A percentile compares a stretch with the other conserved stretches of the same genome.
phyloP scores from a whole-genome alignment of 2,888 invertebrate species.

The Cephus spinipes region DNA sequence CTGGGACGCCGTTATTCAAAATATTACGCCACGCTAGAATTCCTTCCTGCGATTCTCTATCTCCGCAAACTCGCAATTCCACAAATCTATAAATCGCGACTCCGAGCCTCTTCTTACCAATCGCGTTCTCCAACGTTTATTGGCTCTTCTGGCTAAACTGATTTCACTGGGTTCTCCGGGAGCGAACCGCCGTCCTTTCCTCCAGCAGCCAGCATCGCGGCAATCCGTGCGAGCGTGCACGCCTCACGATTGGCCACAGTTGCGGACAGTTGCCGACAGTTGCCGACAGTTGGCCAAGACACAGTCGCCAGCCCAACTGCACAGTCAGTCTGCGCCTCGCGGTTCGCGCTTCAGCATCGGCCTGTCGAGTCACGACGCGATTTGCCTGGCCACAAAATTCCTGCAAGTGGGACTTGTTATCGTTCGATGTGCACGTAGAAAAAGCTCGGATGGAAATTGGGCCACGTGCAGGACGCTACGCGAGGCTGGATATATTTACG shows the following conservation, averaged over 20 bases:
- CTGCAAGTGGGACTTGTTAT: no score
- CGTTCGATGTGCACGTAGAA: no score
- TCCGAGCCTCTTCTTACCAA: no score
- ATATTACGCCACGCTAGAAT: constrained; percentile 41
- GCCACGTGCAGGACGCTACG: no score
- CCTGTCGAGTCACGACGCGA: constrained; percentile 26
- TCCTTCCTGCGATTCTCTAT: constrained; percentile 33
- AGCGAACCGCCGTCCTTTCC: constrained; percentile 4
- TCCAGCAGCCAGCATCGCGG: constrained; percentile 20
- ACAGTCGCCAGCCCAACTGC: constrained; percentile 31
- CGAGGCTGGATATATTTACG: no score
- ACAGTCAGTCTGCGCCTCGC: constrained; percentile 17
- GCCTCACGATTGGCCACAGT: background rate
- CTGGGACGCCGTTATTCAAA: constrained; percentile 43
- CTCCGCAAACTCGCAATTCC: background rate
- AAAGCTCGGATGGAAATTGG: no score
- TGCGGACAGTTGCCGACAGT: background rate
- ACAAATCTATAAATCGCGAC: no score
- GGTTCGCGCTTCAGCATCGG: constrained; percentile 30
- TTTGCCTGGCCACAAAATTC: constrained; percentile 21
- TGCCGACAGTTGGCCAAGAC: constrained; percentile 16
- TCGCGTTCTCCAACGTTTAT: no score
- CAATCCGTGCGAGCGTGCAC: background rate
- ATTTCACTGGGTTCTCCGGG: constrained; percentile 27
- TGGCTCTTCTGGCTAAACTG: constrained; percentile 33